phyloP scores from a whole-genome alignment of 2,888 invertebrate genomes.

The Lottia scabra region DNA sequence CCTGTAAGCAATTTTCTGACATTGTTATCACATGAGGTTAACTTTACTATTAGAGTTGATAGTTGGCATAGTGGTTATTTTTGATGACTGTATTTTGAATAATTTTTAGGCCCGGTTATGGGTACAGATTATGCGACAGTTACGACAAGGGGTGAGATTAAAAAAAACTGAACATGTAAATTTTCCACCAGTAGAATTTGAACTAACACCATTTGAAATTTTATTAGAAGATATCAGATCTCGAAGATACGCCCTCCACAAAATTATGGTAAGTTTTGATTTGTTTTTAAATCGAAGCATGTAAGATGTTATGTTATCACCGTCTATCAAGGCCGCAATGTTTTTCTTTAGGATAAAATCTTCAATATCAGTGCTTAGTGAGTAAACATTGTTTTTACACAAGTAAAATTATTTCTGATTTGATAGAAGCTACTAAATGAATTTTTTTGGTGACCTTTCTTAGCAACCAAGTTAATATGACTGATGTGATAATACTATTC shows the following conservation, averaged over 20 bases:
- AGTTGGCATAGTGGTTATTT: too few relatives aligned
- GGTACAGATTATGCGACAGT: conserved; percentile 83
- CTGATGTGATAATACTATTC: too few relatives aligned
- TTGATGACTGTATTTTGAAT: too few relatives aligned
- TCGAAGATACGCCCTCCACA: conserved; percentile 88
- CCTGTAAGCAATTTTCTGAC: too few relatives aligned
- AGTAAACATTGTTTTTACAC: too few relatives aligned
- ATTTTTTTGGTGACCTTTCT: too few relatives aligned
- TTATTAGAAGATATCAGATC: conserved; percentile 95
- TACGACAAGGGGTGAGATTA: conserved; percentile 90
- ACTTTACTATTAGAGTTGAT: too few relatives aligned
- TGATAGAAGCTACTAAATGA: too few relatives aligned
- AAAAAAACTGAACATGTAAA: conserved; percentile 81
- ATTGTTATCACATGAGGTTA: too few relatives aligned
- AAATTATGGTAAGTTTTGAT: conserved; percentile 71
- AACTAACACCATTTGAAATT: conserved; percentile 95
- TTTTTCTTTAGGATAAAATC: neutral
- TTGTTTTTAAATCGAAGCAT: too few relatives aligned
- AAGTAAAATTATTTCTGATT: too few relatives aligned
- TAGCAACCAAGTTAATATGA: too few relatives aligned
- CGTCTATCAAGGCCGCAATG: neutral
- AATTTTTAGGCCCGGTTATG: conserved; percentile 82
- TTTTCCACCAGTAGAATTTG: conserved; percentile 82
- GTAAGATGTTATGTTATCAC: neutral
- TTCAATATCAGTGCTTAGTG: neutral